Evolutionary conservation across 2,797 vertebrate species (phyloP), one percentile per base, ranked within the genome.

Genomic region (Heterohyrax brucei): DNA sequence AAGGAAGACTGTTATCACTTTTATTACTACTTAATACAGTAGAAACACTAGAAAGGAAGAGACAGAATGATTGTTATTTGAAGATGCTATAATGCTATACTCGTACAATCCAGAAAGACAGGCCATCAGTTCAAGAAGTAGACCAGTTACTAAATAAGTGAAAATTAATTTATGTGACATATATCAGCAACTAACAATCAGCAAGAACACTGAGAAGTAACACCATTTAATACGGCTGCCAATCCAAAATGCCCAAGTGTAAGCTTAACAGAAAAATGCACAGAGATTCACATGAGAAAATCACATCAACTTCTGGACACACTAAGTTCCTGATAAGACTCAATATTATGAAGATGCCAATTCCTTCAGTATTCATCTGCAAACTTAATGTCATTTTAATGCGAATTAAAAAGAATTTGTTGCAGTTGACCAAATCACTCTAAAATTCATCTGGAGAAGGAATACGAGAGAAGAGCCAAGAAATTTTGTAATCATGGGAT

Each of bases 371-470:
- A 30, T 76, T 93, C 50, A 44, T 10, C 75, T 90, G 39, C 62
- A 93, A 93, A 96, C 16, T 68, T 68, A 85, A 90, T 39, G 56
- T 39, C 78, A 84, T 93, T 96, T 95, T 62, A 84, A 76, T 89
- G 76, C 79, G 78, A 93, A 89, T 85, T 72, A 88, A 46, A 77
- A n/a, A 78, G 73, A n/a, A 73, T 91, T 85, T 66, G 61, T 81
- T 92, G 89, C 80, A 92, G 73, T 87, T 94, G 80, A 94, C 89
- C 81, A 93, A 95, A 91, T 90, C 86, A 91, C 82, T 94, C 89
- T 93, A 95, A 96, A 96, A 81, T 87, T 97, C 93, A 97, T 95
- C 94, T 96, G 97, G 89, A 96, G 93, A 96, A 73, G 94, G 94
- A 97, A 87, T 56, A 62, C 62, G 91, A 93, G 62, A 75, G 62